These are phyloP conservation scores for Camponotus vicinus DNA, from an alignment of 1,140 invertebrate species.

Conservation along the genomic window DNA sequence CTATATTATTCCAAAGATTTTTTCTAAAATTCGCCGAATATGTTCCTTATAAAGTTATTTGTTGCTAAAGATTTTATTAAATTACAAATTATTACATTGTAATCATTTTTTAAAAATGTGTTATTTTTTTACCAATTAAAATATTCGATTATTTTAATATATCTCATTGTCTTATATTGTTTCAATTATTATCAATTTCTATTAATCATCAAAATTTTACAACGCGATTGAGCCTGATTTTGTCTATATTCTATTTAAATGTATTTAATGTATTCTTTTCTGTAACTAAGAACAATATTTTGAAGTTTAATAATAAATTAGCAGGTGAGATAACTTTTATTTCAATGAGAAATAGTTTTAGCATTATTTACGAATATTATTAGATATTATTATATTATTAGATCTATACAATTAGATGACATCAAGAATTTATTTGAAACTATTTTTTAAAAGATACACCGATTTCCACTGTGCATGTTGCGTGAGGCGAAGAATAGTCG, in stretches of 20 bases:
- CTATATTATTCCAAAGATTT: neutral
- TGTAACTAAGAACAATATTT: too few relatives aligned
- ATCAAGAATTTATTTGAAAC: neutral
- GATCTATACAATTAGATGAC: too few relatives aligned
- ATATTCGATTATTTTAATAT: neutral
- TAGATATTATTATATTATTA: too few relatives aligned
- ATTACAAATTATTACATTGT: too few relatives aligned
- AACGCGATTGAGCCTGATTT: neutral
- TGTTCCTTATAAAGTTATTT: neutral
- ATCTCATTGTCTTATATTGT: too few relatives aligned
- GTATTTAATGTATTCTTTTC: too few relatives aligned
- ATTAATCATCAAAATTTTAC: neutral
- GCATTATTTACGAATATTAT: too few relatives aligned
- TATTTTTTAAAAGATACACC: neutral
- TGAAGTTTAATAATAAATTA: too few relatives aligned
- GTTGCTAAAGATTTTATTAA: neutral
- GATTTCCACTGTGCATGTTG: conserved; percentile 2
- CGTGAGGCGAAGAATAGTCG: conserved; percentile 5
- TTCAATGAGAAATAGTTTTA: too few relatives aligned
- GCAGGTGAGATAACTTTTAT: too few relatives aligned
- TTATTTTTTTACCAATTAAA: too few relatives aligned
- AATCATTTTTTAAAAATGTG: neutral
- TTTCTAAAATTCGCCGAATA: neutral
- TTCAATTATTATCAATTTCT: neutral
- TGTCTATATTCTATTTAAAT: too few relatives aligned